Base-by-base conservation (phyloP, 1,140 invertebrate species). In the Aplysia californica region DNA sequence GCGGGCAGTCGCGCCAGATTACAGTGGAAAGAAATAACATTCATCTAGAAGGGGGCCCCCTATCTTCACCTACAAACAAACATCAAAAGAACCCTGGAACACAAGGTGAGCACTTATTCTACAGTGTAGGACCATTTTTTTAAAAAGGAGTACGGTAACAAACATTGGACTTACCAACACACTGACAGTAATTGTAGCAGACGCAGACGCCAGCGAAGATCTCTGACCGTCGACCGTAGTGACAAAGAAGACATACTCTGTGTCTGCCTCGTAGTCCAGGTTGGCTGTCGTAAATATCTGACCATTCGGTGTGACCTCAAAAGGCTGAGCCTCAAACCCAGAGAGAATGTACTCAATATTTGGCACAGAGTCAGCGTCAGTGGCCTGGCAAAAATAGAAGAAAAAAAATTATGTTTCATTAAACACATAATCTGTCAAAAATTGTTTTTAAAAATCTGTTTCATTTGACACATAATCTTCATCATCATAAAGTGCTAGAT, bases 151-250 rank as follows among this genome's bases (percentile, higher is more conserved):
- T n/a, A n/a, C n/a, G n/a, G n/a, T n/a, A n/a, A n/a, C n/a, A n/a
- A n/a, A n/a, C n/a, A n/a, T n/a, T n/a, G n/a, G n/a, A n/a, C 83
- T 79, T 75, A 83, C 83, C 59, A 79, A n/a, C 5, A 84, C 78
- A 67, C 69, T 77, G 15, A 83, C 75, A 29, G 72, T 77, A 23
- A 84, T 77, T 31, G 78, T 78, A 1, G 80, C 77, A 4, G 78
- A 76, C 44, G 78, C 36, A 23, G 78, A 78, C 5, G 78, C 56
- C 1, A 44, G 4, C 35, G 39, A 55, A 41, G 66, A 76, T 44
- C 59, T 75, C 56, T 59, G 44, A 3, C 83, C 83, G 70, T 84
- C 77, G 3, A 3, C 35, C 18, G 83, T 84, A 6, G 82, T 84
- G 6, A 83, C 82, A 41, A 58, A 65, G 33, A 84, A 82, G 26